phyloP scores from a whole-genome alignment of 2,797 vertebrate genomes.

The Hemitrygon akajei region DNA sequence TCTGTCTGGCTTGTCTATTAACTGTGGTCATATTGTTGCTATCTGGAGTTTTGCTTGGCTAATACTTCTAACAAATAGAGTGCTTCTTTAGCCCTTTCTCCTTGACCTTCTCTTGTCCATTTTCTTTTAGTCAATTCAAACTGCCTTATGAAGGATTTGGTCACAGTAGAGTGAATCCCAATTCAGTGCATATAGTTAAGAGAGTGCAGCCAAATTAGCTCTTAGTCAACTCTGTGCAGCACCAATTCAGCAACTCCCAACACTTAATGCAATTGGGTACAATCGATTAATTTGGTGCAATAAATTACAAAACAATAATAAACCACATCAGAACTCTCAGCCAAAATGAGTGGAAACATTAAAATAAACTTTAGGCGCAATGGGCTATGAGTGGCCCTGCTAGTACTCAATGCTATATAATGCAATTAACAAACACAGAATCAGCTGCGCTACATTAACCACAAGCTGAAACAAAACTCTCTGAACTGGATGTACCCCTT shows the following conservation, averaged over 20 bases:
- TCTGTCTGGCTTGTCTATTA: constrained; percentile 99
- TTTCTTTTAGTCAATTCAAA: constrained; percentile 95
- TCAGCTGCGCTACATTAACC: constrained; percentile 37
- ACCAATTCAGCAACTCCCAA: constrained; percentile 24
- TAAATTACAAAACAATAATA: constrained; percentile 26
- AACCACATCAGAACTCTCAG: neutral
- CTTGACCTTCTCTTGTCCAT: constrained; percentile 98
- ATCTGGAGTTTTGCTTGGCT: constrained; percentile 88
- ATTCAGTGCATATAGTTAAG: constrained; percentile 33
- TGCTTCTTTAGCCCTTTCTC: constrained; percentile 93
- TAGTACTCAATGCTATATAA: constrained; percentile 27
- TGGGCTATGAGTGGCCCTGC: neutral
- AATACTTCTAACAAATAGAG: constrained; percentile 98
- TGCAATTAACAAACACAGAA: constrained; percentile 37
- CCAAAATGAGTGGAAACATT: neutral
- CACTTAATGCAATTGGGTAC: neutral
- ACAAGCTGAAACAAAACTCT: constrained; percentile 37
- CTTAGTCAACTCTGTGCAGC: constrained; percentile 1
- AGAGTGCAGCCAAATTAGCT: constrained; percentile 35
- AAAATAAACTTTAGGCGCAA: constrained; percentile 17
- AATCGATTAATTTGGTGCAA: constrained; percentile 20
- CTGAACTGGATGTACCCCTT: constrained; percentile 38
- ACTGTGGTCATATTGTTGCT: constrained; percentile 97
- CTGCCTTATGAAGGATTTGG: constrained; percentile 79
- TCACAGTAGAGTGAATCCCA: constrained; percentile 35